Evolutionary conservation across 2,797 vertebrate genomes (phyloP).

Genomic region (Apogon hyalosoma): DNA sequence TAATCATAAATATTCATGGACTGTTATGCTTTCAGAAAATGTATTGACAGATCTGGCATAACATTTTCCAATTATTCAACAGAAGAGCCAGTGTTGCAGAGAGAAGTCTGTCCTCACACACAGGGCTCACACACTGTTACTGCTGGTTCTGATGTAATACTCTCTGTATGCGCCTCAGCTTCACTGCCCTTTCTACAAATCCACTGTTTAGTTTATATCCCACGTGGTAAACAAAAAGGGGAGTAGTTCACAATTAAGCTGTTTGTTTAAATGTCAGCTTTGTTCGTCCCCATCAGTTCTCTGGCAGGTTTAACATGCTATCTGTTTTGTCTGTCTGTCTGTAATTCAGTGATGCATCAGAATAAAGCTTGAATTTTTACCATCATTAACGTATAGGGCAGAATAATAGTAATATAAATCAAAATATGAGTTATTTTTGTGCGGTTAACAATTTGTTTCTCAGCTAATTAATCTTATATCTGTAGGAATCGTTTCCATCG

Average conservation of each 20-base stretch:
- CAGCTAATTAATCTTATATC: constrained; percentile 29
- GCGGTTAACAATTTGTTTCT: constrained; percentile 18
- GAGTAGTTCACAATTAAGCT: constrained; percentile 21
- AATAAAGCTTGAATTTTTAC: neutral
- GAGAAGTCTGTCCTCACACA: constrained; percentile 30
- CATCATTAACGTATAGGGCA: constrained; percentile 1
- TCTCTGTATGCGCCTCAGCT: constrained; percentile 36
- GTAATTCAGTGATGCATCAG: neutral
- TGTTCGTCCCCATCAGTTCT: constrained; percentile 5
- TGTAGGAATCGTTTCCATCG: constrained; percentile 26
- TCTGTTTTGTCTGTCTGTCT: constrained; percentile 1
- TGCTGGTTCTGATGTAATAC: constrained; percentile 31
- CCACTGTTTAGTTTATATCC: constrained; percentile 32
- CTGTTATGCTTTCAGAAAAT: constrained; percentile 68
- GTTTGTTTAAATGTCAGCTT: constrained; percentile 17
- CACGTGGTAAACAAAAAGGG: constrained; percentile 27
- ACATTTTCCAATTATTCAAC: constrained; percentile 71
- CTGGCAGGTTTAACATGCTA: neutral
- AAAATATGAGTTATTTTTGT: constrained; percentile 8
- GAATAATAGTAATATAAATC: constrained; percentile 1
- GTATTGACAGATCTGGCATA: constrained; percentile 65
- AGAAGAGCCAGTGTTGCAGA: constrained; percentile 47
- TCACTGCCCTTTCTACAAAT: constrained; percentile 33
- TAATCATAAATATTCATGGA: constrained; percentile 81
- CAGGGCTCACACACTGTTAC: constrained; percentile 16